These are phyloP conservation scores for Isurus oxyrinchus DNA, from an alignment of 2,113 vertebrate genomes.

Conservation along the genomic window DNA sequence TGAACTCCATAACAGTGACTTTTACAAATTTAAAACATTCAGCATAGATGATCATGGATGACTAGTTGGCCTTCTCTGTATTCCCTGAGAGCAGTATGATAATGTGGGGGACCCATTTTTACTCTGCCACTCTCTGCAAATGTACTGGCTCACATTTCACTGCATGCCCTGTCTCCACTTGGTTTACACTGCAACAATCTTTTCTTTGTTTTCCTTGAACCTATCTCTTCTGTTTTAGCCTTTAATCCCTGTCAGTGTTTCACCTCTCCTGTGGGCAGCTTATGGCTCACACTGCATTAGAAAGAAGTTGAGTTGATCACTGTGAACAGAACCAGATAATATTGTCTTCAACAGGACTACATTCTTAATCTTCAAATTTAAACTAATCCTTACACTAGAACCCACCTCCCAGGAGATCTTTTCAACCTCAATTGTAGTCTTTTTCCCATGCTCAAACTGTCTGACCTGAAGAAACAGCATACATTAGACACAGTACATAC, in stretches of 20 bases:
- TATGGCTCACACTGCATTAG: conserved; percentile 54
- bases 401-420: conserved; percentile 46
- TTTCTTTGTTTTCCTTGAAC: conserved; percentile 52
- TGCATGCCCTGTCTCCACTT: conserved; percentile 42
- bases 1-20: neutral
- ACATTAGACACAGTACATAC: neutral
- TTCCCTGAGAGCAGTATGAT: neutral
- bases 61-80: neutral
- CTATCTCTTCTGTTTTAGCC: conserved; percentile 52
- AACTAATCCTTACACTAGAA: conserved; percentile 53
- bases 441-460: conserved; percentile 54
- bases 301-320: conserved; percentile 53
- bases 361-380: conserved; percentile 54
- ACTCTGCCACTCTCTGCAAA: neutral
- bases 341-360: conserved; percentile 52
- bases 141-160: conserved; percentile 42
- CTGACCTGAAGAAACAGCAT: conserved; percentile 47
- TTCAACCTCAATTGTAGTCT: conserved; percentile 50
- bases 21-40: conserved; percentile 11
- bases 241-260: conserved; percentile 59
- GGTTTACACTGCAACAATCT: conserved; percentile 45
- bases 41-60: neutral
- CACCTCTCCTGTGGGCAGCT: conserved; percentile 55
- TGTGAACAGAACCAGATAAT: conserved; percentile 57
- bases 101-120: conserved; percentile 6